Percentiles rank a stretch among this genome's conserved stretches.
phyloP scores from a whole-genome alignment of 2,113 vertebrate genomes.

The Tenebrosternarchus preto region DNA sequence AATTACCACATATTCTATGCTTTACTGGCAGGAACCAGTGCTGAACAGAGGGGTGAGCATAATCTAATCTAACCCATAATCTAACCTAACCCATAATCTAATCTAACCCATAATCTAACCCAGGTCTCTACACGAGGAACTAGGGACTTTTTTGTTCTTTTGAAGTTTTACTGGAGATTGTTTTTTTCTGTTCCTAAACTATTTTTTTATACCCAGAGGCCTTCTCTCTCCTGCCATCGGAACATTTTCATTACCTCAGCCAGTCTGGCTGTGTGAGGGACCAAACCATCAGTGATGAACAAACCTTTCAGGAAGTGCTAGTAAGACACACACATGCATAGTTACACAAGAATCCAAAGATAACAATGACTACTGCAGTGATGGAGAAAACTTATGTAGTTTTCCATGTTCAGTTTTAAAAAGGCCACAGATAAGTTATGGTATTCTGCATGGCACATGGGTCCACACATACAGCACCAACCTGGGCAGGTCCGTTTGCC shows the following conservation, averaged over 20 bases:
- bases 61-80: too few species aligned
- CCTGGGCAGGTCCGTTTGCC: too few species aligned
- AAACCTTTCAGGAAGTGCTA: conserved; percentile 88
- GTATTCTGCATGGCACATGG: too few species aligned
- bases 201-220: conserved; percentile 74
- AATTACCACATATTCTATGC: conserved; percentile 99
- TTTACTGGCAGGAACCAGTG: conserved; percentile 86
- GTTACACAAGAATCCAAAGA: too few species aligned
- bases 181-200: not conserved
- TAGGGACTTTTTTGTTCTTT: not conserved
- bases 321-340: conserved; percentile 71
- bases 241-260: conserved; percentile 92
- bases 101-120: too few species aligned
- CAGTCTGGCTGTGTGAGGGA: conserved; percentile 82
- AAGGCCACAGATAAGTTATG: too few species aligned
- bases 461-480: too few species aligned
- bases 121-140: not conserved
- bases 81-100: too few species aligned
- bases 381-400: too few species aligned
- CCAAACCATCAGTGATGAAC: conserved; percentile 85
- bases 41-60: conserved; percentile 82
- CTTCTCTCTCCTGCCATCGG: conserved; percentile 83
- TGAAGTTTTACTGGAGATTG: not conserved
- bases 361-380: too few species aligned
- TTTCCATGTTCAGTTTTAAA: too few species aligned